Conservation (phyloP, 2,113 vertebrate genomes). For the Ctenomys sociabilis region DNA sequence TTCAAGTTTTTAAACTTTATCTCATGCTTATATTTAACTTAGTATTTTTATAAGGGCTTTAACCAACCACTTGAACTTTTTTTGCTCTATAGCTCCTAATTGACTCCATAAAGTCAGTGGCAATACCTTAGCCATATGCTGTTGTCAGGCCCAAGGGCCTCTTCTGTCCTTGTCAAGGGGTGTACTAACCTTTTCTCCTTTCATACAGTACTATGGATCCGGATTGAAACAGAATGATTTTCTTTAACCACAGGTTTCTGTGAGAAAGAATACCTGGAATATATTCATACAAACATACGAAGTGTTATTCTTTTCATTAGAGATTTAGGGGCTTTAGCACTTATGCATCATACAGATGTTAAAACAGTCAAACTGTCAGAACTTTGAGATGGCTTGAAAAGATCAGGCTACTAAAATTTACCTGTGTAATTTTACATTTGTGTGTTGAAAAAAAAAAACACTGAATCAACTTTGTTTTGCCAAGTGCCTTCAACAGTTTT, state of each 20-base stretch:
- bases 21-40: neutral
- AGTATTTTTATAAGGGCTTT: neutral
- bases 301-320: slow-evolving; percentile 31
- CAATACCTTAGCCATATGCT: neutral
- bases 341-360: slow-evolving; percentile 36
- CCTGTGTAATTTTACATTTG: slow-evolving; percentile 35
- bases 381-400: neutral
- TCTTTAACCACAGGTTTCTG: neutral
- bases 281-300: slow-evolving; percentile 20
- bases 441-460: neutral
- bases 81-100: slow-evolving; percentile 23
- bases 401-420: slow-evolving; percentile 14
- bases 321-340: slow-evolving; percentile 28
- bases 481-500: slow-evolving; percentile 4
- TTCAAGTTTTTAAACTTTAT: slow-evolving; percentile 14
- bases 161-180: neutral
- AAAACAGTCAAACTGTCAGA: neutral
- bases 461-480: neutral
- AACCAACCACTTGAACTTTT: neutral
- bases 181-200: neutral
- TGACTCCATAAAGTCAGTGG: neutral
- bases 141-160: neutral
- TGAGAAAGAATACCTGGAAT: slow-evolving; percentile 35
- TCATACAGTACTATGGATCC: neutral
- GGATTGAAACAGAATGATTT: slow-evolving; percentile 52